These are phyloP conservation scores for Acanthopleura granulata DNA, from an alignment of 2,888 invertebrate genomes.

Conservation along the genomic window DNA sequence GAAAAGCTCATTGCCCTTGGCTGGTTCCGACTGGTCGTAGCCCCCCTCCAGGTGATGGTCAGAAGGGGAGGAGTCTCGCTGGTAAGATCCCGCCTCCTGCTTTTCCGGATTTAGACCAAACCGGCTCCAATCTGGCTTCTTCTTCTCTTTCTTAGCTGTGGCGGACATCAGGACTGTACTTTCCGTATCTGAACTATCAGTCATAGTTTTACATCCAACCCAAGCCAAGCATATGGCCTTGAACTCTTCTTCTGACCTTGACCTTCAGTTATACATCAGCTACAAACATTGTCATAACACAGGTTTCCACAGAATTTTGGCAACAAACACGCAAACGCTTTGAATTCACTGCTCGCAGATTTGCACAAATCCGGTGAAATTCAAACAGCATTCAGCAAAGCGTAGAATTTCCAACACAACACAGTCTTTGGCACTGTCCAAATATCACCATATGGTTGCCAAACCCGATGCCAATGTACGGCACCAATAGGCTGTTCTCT, in stretches of 20 bases:
- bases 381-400: no score
- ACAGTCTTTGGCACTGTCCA: no score
- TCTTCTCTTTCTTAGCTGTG: slow-evolving; percentile 13
- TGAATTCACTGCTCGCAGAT: no score
- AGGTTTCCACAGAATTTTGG: no score
- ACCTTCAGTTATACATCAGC: neutral
- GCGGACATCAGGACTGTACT: slow-evolving; percentile 17
- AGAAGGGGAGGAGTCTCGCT: slow-evolving; percentile 26
- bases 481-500: no score
- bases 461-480: no score
- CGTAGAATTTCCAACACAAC: no score
- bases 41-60: slow-evolving; percentile 38
- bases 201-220: slow-evolving; percentile 6
- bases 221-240: neutral
- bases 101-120: slow-evolving; percentile 61
- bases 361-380: no score
- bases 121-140: slow-evolving; percentile 50
- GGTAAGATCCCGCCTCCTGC: slow-evolving; percentile 42
- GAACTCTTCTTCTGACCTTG: neutral
- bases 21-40: slow-evolving; percentile 47
- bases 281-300: neutral
- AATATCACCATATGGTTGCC: no score
- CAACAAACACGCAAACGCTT: no score
- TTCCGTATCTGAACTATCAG: slow-evolving; percentile 15
- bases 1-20: slow-evolving; percentile 87